Evolutionary conservation across 30 jellyfish, hydroid and myxozoan genomes (phyloP).

Genomic region (Aurelia sp.): DNA sequence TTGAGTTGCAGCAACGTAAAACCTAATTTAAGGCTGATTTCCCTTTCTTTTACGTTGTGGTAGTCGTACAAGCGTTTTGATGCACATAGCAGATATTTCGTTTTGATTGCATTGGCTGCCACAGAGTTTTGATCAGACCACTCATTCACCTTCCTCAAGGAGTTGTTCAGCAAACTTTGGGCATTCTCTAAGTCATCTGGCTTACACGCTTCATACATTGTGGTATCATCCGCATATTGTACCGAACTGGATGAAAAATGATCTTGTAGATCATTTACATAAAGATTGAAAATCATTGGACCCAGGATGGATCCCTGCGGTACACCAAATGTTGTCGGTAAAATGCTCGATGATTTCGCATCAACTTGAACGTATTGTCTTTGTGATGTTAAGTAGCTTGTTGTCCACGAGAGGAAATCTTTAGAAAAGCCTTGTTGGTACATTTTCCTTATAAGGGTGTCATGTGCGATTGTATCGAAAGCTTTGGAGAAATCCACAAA

Average conservation of each 20-base stretch:
- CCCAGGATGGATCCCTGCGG: constrained; percentile 79
- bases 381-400: constrained; percentile 41
- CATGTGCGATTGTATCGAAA: constrained; percentile 42
- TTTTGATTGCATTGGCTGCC: constrained; percentile 70
- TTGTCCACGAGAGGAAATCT: constrained; percentile 40
- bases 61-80: constrained; percentile 58
- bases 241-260: constrained; percentile 1
- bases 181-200: constrained; percentile 17
- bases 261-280: constrained; percentile 62
- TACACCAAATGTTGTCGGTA: constrained; percentile 42
- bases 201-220: constrained; percentile 73
- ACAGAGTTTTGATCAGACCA: constrained; percentile 67
- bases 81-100: constrained; percentile 63
- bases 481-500: constrained; percentile 25
- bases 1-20: constrained; percentile 62
- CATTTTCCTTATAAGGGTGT: constrained; percentile 31
- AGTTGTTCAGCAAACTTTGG: constrained; percentile 13
- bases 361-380: constrained; percentile 46
- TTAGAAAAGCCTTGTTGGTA: constrained; percentile 50
- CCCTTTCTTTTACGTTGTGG: constrained; percentile 54
- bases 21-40: constrained; percentile 50
- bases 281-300: constrained; percentile 63
- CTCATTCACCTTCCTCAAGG: constrained; percentile 54
- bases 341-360: constrained; percentile 14
- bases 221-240: constrained; percentile 79